Conservation (phyloP, 2,113 vertebrate genomes). For the Sardina pilchardus region DNA sequence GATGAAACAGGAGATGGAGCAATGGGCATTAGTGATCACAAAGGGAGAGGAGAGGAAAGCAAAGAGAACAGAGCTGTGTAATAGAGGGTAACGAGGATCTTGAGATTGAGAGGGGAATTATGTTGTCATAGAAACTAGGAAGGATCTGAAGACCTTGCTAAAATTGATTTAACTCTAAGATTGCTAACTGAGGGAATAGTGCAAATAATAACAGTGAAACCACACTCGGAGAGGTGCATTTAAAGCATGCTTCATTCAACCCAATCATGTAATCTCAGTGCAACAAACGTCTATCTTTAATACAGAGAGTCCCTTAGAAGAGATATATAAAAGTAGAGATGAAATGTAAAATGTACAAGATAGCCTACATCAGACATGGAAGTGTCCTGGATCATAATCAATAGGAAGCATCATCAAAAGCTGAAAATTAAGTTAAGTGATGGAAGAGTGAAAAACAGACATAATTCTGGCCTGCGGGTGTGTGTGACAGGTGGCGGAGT, state of each 20-base stretch:
- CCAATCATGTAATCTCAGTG: too few species aligned
- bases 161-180: constrained; percentile 79
- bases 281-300: too few species aligned
- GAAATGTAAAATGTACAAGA: constrained; percentile 11
- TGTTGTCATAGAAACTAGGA: constrained; percentile 93
- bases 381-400: background rate
- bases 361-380: background rate
- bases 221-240: too few species aligned
- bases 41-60: constrained; percentile 63
- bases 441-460: background rate
- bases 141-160: constrained; percentile 81
- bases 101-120: constrained; percentile 57
- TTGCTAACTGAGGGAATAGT: constrained; percentile 56
- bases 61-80: constrained; percentile 58
- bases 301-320: background rate
- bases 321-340: constrained; percentile 35
- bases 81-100: constrained; percentile 48
- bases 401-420: constrained; percentile 27
- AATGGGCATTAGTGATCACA: background rate
- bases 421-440: constrained; percentile 16
- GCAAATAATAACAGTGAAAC: constrained; percentile 20
- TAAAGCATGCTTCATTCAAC: too few species aligned
- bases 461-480: background rate
- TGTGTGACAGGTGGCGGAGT: background rate
- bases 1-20: constrained; percentile 53